Evolutionary conservation across 2,797 vertebrate species (phyloP).

Genomic region (Periophthalmus magnuspinnatus): DNA sequence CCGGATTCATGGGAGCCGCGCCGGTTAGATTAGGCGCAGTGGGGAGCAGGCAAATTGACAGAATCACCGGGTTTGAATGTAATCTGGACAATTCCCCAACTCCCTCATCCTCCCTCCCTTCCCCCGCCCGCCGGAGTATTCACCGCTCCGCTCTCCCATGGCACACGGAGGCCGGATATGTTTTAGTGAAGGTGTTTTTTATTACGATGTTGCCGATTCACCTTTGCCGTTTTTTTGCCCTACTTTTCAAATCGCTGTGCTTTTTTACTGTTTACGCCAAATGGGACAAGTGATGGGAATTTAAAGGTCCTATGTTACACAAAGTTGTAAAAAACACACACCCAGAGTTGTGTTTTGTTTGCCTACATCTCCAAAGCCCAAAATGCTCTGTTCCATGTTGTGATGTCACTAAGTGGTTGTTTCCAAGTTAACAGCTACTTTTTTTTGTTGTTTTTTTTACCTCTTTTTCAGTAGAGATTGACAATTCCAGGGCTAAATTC

Average conservation of each 20-base stretch:
- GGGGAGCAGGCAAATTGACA: slow-evolving; percentile 50
- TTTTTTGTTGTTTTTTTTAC: no score
- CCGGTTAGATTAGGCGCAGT: slow-evolving; percentile 31
- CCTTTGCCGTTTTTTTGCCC: slow-evolving; percentile 7
- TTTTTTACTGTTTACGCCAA: neutral
- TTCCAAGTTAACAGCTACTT: no score
- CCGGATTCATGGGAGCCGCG: slow-evolving; percentile 29
- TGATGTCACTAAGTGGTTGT: no score
- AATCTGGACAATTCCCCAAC: slow-evolving; percentile 27
- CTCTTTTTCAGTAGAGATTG: no score
- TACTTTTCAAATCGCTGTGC: neutral
- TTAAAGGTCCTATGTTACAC: no score
- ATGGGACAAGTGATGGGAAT: neutral
- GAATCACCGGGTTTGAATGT: slow-evolving; percentile 48
- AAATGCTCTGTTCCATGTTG: no score
- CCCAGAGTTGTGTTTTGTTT: no score
- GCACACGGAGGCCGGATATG: neutral
- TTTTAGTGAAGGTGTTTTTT: slow-evolving; percentile 14
- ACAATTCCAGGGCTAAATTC: no score
- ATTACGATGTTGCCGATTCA: neutral
- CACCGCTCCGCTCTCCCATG: neutral
- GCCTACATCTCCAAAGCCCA: no score
- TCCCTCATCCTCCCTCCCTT: neutral
- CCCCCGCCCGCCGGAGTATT: neutral
- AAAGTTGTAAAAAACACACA: no score